Base-by-base conservation (phyloP, 1,140 invertebrate species). In the Aricia agestis region DNA sequence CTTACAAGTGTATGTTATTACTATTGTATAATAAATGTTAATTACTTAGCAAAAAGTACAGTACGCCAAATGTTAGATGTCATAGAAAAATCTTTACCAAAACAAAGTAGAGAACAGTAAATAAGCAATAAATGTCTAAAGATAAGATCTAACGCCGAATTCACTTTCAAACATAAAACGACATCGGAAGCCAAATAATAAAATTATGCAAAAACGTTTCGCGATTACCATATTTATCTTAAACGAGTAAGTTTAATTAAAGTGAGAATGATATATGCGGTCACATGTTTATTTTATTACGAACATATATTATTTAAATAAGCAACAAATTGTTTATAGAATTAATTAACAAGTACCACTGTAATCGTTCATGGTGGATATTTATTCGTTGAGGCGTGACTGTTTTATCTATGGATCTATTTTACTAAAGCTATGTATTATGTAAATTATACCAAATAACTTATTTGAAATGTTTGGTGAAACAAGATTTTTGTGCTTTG, bases 31-130 rank as follows among this genome's bases (percentile, higher is more conserved):
- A 36, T 36, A 36, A 36, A 36, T 36, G 36, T 36, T 7, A 36
- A 36, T 36, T 36, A 36, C 36, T 36, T 36, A 36, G 36, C 9
- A 36, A 36, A 7, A 36, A 36, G 36, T 36, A 36, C 36, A 36
- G 9, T 36, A 36, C 5, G 6, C 36, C 5, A 6, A 36, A 9
- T 9, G 6, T 36, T 36, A 36, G 36, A 36, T 9, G 36, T 36
- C 36, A 36, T 36, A 36, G 2, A 36, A 36, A 69, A 69, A 17
- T 36, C n/a, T 11, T 11, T 32, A 52, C 45, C 45, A 25, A 52
- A 63, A 59, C 6, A 69, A 61, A 17, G 31, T 45, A 65, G 57
- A 66, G 61, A 41, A 69, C 18, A 72, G 52, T 25, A 65, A 68
- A 67, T 19, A 7, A 45, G 45, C 11, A 52, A 52, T 52, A 52